These are phyloP conservation scores for Drosophila sechellia DNA, from an alignment of 1,140 invertebrate genomes.

Conservation along the genomic window DNA sequence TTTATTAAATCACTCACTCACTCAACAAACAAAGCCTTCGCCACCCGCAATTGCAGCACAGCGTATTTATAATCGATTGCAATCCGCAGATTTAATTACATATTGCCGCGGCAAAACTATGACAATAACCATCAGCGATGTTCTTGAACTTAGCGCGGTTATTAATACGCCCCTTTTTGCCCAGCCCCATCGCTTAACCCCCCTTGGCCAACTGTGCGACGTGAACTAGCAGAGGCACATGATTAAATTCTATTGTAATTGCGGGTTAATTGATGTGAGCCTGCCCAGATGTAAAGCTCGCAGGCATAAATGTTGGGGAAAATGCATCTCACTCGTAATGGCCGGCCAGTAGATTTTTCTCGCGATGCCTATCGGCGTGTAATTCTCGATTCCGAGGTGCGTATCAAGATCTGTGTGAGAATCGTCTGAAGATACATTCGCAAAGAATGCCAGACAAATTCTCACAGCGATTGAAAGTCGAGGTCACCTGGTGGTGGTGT, in stretches of 20 bases:
- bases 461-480: constrained; percentile 63
- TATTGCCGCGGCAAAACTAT: constrained; percentile 47
- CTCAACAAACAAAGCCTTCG: constrained; percentile 15
- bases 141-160: constrained; percentile 62
- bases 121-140: constrained; percentile 70
- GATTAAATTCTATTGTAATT: constrained; percentile 67
- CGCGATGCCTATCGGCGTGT: constrained; percentile 48
- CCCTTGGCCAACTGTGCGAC: constrained; percentile 11
- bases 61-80: constrained; percentile 42
- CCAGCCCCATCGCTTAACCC: constrained; percentile 45
- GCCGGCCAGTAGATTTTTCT: constrained; percentile 35
- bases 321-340: constrained; percentile 46
- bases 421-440: constrained; percentile 36
- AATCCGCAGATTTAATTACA: constrained; percentile 56
- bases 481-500: constrained; percentile 67
- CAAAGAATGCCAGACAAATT: constrained; percentile 49
- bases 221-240: constrained; percentile 19
- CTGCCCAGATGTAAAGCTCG: constrained; percentile 49
- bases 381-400: constrained; percentile 37
- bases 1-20: constrained; percentile 24
- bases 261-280: constrained; percentile 55
- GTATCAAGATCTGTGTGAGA: constrained; percentile 47
- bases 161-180: constrained; percentile 54
- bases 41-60: constrained; percentile 14
- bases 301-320: constrained; percentile 25